Evolutionary conservation across 2,888 invertebrate species (phyloP), one percentile per base, ranked within the genome.

Genomic region (Chaetogeoica ovagalla): DNA sequence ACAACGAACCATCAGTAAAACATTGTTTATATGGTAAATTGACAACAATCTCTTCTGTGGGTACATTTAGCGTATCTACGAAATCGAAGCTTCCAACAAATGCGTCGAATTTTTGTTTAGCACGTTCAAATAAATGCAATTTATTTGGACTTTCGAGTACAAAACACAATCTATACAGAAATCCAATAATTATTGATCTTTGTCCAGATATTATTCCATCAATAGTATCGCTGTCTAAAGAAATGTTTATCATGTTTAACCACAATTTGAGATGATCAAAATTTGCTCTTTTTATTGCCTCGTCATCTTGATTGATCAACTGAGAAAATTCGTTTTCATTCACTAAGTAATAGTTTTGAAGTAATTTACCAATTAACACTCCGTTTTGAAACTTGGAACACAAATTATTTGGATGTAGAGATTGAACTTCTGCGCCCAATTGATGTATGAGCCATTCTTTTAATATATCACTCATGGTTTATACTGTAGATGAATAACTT

Each of bases 381-480:
- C 79, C 79, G 65, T 79, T 79, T 39, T 57, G 70, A 57, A 79
- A 79, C 21, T 23, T 71, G 2, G 63, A 57, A 43, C 70, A 71
- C 11, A 79, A 9, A n/a, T 43, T 30, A 19, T 71, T 15, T 9
- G 62, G 63, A 4, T 39, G 59, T 9, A 79, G 1, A 15, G 55
- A 71, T 17, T 55, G 55, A 13, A 70, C 30, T 30, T 79, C 79
- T 19, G 62, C 3, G 2, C 79, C 71, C 43, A 79, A 43, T 39
- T 79, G 79, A 7, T 71, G 70, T 19, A 70, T 30, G 1, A 79
- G 71, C 79, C 79, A 79, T 71, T 79, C 59, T 71, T 13, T 71
- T n/a, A 79, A 15, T 62, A 71, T 13, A 55, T 57, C 43, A 43
- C 55, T 70, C 30, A 30, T 30, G 30, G 30, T 30, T 30, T 30